Evolutionary conservation across 2,888 invertebrate species (phyloP).

Genomic region (Perizoma affinitatum): DNA sequence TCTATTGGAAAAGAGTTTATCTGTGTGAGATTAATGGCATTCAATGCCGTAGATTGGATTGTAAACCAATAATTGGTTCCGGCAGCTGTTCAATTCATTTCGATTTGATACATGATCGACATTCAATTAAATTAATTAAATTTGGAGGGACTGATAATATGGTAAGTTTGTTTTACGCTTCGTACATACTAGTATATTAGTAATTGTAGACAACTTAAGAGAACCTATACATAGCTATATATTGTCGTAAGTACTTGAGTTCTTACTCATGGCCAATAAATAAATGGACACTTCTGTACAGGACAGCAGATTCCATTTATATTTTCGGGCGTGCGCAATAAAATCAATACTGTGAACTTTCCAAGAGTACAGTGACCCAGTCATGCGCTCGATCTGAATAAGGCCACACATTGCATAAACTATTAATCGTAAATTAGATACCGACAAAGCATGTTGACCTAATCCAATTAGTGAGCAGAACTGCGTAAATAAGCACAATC

Average conservation of each 20-base stretch:
- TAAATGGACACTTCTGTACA: constrained; percentile 57
- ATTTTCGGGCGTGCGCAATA: constrained; percentile 82
- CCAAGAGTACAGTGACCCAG: constrained; percentile 80
- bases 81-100: constrained; percentile 19
- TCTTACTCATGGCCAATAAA: constrained; percentile 42
- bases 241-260: neutral
- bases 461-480: constrained; percentile 44
- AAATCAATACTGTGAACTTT: constrained; percentile 83
- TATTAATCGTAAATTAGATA: constrained; percentile 57
- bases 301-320: constrained; percentile 67
- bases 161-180: constrained; percentile 14
- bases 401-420: constrained; percentile 71
- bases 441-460: constrained; percentile 30
- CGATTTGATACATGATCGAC: constrained; percentile 28
- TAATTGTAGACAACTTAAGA: too few relatives aligned
- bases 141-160: constrained; percentile 14
- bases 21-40: constrained; percentile 16
- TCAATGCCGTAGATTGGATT: constrained; percentile 21
- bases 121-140: constrained; percentile 32
- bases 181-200: neutral
- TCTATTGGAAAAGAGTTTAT: neutral
- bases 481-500: constrained; percentile 18
- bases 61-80: constrained; percentile 24
- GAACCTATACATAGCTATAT: too few relatives aligned
- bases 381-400: constrained; percentile 66